Percentiles rank a stretch among this genome's conserved stretches.
These are phyloP conservation scores for pig (Sus scrofa) DNA, from an alignment of 2,113 vertebrate genomes.

Conservation along the genomic window T2T-Sscrofa CM000829.6:54668001-54668500, in stretches of 20 bases:
- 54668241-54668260: neutral
- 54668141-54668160: too few species aligned
- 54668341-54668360: neutral
- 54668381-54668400: conserved; percentile 1
- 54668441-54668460: neutral
- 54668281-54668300: neutral
- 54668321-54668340: neutral
- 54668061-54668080: too few species aligned
- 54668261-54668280: neutral
- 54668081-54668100: too few species aligned
- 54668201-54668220: neutral
- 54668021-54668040: too few species aligned
- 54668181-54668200: neutral
- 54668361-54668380: neutral
- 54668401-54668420: neutral
- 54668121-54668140: too few species aligned
- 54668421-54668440: neutral
- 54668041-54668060: too few species aligned
- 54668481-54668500: neutral
- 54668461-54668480: conserved; percentile 45
- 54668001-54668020: too few species aligned
- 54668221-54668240: neutral
- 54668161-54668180: too few species aligned
- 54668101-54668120: too few species aligned
- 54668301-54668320: neutral